These are phyloP conservation scores for Eristalis arbustorum DNA, from an alignment of 2,888 invertebrate species.

Conservation along the genomic window DNA sequence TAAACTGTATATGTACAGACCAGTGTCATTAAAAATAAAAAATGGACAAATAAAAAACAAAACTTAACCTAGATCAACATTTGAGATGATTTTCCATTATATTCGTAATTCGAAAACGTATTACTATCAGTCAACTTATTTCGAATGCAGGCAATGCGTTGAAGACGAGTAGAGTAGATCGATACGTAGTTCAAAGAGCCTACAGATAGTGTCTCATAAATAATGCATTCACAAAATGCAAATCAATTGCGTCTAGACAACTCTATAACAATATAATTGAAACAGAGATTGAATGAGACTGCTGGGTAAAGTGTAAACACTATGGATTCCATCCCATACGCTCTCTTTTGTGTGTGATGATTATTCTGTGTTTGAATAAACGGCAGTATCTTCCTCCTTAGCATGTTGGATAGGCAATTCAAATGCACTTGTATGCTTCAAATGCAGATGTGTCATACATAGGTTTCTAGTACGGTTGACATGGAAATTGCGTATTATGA, in stretches of 20 bases:
- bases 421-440: constrained; percentile 28
- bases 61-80: background rate
- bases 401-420: background rate
- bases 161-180: background rate
- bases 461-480: background rate
- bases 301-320: background rate
- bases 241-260: constrained; percentile 23
- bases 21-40: too few relatives aligned
- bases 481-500: background rate
- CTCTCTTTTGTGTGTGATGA: background rate
- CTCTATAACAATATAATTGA: constrained; percentile 1
- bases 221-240: constrained; percentile 26
- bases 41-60: too few relatives aligned
- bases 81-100: background rate
- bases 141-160: background rate
- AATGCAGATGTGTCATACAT: constrained; percentile 10
- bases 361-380: background rate
- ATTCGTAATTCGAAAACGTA: background rate
- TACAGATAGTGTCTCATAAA: constrained; percentile 17
- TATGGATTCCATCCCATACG: background rate
- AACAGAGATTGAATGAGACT: constrained; percentile 15
- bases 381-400: background rate
- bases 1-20: background rate
- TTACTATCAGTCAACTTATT: constrained; percentile 7
- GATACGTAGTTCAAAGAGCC: constrained; percentile 3